Percentiles rank a stretch among this genome's conserved stretches.
Evolutionary conservation across 2,113 vertebrate species (phyloP).

Genomic region (Clarias batrachus): DNA sequence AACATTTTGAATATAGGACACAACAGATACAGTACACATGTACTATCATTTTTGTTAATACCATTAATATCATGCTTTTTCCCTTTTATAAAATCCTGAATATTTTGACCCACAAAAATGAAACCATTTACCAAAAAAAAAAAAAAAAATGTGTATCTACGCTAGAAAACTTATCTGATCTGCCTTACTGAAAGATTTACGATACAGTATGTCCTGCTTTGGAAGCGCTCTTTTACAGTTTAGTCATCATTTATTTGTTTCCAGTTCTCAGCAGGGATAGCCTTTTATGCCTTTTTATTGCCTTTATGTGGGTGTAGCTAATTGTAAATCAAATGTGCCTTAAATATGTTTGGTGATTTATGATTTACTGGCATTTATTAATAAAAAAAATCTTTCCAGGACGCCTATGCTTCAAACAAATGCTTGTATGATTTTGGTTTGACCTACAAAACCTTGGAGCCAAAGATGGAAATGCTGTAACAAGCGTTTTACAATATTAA

Average conservation of each 20-base stretch:
- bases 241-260: background rate
- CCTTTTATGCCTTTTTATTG: background rate
- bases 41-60: background rate
- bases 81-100: background rate
- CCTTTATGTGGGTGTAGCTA: background rate
- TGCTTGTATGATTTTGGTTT: background rate
- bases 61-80: background rate
- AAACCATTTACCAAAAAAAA: background rate
- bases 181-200: background rate
- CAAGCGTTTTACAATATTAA: background rate
- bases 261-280: background rate
- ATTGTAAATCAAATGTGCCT: background rate
- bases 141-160: background rate
- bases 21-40: background rate
- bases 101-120: background rate
- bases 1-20: background rate
- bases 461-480: background rate
- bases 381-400: background rate
- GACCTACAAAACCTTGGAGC: background rate
- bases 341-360: background rate
- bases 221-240: background rate
- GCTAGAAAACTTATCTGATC: background rate
- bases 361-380: background rate
- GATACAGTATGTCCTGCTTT: background rate
- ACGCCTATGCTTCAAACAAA: background rate